Evolutionary conservation across 2,113 vertebrate species (phyloP).

Genomic region (Amia ocellicauda): DNA sequence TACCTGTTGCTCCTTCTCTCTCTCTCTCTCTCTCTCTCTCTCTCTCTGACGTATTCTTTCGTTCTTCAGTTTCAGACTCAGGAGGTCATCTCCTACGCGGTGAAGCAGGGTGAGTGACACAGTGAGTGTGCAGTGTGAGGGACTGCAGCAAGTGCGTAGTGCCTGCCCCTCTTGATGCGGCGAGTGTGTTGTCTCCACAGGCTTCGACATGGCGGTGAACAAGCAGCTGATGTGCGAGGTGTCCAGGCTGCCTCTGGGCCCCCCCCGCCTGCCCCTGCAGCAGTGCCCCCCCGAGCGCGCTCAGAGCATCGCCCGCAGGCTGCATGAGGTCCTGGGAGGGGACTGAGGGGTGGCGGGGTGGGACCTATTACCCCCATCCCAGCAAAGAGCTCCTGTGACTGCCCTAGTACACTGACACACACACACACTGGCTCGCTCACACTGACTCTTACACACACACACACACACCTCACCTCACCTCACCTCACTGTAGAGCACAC

Average conservation of each 20-base stretch:
- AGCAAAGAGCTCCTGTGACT: too few species aligned
- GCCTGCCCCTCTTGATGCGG: neutral
- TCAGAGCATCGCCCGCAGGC: slow-evolving; percentile 56
- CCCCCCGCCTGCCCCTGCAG: slow-evolving; percentile 79
- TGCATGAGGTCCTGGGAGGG: slow-evolving; percentile 49
- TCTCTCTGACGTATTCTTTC: too few species aligned
- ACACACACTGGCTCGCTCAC: too few species aligned
- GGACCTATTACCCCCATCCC: neutral
- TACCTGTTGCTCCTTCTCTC: too few species aligned
- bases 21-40: neutral
- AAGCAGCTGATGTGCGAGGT: slow-evolving; percentile 83
- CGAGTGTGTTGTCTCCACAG: slow-evolving; percentile 52
- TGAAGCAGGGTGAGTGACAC: slow-evolving; percentile 48
- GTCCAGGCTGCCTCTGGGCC: slow-evolving; percentile 86
- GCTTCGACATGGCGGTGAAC: slow-evolving; percentile 83
- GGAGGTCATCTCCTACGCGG: slow-evolving; percentile 51
- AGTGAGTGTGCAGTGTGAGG: neutral
- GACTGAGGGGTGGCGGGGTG: slow-evolving; percentile 10
- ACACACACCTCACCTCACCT: too few species aligned
- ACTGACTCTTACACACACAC: too few species aligned
- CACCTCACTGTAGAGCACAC: too few species aligned
- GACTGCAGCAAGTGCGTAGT: neutral
- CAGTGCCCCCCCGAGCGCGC: slow-evolving; percentile 51
- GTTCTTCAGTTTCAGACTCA: slow-evolving; percentile 56
- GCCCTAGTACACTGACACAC: too few species aligned